Conservation (phyloP, 2,797 vertebrate species). For the Basileuterus tristriatus region DNA sequence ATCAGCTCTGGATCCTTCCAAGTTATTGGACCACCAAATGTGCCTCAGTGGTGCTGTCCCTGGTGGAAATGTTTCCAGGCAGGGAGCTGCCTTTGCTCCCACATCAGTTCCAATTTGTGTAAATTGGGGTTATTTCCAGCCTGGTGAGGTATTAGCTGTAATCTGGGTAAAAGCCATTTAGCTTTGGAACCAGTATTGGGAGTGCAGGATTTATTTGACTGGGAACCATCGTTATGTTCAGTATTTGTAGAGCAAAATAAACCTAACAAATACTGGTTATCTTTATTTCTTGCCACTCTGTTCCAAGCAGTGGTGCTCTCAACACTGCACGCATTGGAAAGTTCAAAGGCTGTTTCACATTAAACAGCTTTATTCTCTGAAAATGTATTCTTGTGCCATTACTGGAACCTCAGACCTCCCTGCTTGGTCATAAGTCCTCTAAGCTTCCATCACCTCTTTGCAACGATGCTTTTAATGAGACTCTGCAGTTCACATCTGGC, state of each 20-base stretch:
- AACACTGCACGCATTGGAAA: background rate
- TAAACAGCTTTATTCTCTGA: background rate
- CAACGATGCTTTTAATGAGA: constrained; percentile 65
- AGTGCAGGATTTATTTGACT: background rate
- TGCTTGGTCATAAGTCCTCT: constrained; percentile 59
- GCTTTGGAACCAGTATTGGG: background rate
- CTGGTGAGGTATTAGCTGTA: background rate
- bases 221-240: background rate
- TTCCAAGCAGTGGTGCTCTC: background rate
- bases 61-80: background rate
- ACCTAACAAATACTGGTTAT: background rate
- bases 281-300: background rate
- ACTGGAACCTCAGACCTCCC: constrained; percentile 61
- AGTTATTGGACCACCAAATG: accelerated
- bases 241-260: background rate
- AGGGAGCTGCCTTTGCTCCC: background rate
- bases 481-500: constrained; percentile 66
- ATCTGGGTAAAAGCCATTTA: background rate
- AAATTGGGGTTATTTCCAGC: background rate
- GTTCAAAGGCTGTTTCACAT: constrained; percentile 1
- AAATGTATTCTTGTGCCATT: constrained; percentile 20
- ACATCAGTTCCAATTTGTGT: background rate
- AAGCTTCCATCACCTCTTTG: constrained; percentile 66
- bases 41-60: background rate
- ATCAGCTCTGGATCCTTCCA: background rate